Base-by-base conservation (phyloP, 1,140 invertebrate species). In the Lepidotrigona ventralis region DNA sequence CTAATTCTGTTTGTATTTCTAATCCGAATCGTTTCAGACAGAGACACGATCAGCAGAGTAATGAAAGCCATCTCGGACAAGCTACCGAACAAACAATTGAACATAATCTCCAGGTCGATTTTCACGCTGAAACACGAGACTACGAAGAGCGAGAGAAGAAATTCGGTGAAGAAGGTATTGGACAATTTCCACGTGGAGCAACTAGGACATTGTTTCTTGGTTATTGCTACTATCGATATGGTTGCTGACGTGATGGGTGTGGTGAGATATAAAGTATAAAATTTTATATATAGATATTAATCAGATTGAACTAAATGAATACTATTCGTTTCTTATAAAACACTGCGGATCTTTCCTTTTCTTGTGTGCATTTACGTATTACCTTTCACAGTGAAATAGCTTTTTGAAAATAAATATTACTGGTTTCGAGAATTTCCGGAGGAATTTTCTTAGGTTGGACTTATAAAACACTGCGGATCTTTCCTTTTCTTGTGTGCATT, bases 231-330 rank as follows among this genome's bases (percentile, higher is more conserved):
- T 83, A 72, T 93, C 86, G 85, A 94, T 82, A 78, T 95, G 83
- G 88, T 95, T 66, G 84, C 95, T 14, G 94, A 95, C 0, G 94
- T 97, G n/a, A 95, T 97, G 85, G 95, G 97, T 89, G 94, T 95
- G 19, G 94, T 94, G 90, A 91, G 91, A 90, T 53, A 46, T 46
- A 46, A 46, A 46, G 39, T 46, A 8, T 46, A 46, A 6, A 8
- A 46, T 46, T 46, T 46, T 46, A 46, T 46, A 46, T 46, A 8
- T 46, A 46, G 8, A 46, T 46, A 8, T 46, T 9, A 46, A 46
- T 46, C 8, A 39, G 39, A 39, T 39, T 8, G 6, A 39, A 39
- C 39, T 39, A 39, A 39, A 39, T 8, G 39, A 39, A 39, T 39
- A 39, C 39, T 39, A 39, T 5, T 56, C 4, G 9, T 9, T 51